Conservation (phyloP, 2,797 vertebrate species). For the Apogon talboti region DNA sequence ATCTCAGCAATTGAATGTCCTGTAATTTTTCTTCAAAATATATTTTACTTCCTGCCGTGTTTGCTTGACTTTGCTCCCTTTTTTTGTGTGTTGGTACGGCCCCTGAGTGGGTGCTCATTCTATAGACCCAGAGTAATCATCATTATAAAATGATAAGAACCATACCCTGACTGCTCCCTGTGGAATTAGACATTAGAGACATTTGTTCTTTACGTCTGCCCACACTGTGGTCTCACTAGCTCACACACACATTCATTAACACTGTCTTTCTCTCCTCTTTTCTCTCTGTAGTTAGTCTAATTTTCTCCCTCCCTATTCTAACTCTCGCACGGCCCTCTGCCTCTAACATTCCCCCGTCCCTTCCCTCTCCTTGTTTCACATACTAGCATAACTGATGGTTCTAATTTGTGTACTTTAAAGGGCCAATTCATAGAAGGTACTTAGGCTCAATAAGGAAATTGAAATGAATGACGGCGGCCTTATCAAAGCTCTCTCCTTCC, state of each 20-base stretch:
- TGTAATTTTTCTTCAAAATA: slow-evolving; percentile 74
- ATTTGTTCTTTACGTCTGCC: slow-evolving; percentile 64
- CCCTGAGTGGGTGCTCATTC: slow-evolving; percentile 65
- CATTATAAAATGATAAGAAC: slow-evolving; percentile 80
- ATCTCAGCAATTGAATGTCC: slow-evolving; percentile 81
- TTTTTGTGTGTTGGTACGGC: slow-evolving; percentile 17
- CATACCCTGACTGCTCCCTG: slow-evolving; percentile 67
- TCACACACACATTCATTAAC: slow-evolving; percentile 60
- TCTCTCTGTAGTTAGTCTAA: slow-evolving; percentile 52
- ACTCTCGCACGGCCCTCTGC: slow-evolving; percentile 43
- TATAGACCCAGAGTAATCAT: slow-evolving; percentile 74
- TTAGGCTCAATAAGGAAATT: slow-evolving; percentile 79
- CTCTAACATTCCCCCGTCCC: slow-evolving; percentile 40
- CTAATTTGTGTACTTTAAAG: slow-evolving; percentile 85
- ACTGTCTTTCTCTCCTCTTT: slow-evolving; percentile 39
- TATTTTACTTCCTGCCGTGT: slow-evolving; percentile 69
- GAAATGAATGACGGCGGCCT: slow-evolving; percentile 80
- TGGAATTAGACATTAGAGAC: slow-evolving; percentile 74
- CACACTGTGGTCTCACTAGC: slow-evolving; percentile 65
- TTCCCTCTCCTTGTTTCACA: slow-evolving; percentile 66
- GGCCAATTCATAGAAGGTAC: slow-evolving; percentile 83
- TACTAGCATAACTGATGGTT: slow-evolving; percentile 79
- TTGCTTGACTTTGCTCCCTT: slow-evolving; percentile 49
- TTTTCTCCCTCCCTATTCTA: slow-evolving; percentile 51
- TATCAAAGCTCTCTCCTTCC: slow-evolving; percentile 66